Evolutionary conservation across 2,888 invertebrate species (phyloP), one percentile per base, ranked within the genome.

Genomic region (Aromia moschata): DNA sequence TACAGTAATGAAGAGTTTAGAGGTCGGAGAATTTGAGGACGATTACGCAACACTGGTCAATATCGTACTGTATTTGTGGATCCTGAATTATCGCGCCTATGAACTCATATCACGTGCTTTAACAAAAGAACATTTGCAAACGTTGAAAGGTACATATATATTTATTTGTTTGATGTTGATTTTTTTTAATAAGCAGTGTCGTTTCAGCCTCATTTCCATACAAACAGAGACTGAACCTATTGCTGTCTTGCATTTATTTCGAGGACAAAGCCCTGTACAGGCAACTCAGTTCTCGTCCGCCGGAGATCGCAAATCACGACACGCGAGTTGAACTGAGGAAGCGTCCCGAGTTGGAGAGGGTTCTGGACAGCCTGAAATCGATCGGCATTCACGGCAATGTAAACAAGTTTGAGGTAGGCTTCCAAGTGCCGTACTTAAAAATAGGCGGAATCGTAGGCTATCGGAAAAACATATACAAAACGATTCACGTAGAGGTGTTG

Each of bases 401-500:
- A 12, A 65, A 71, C 43, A 70, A 74, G 53, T 71, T 74, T 53
- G 68, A 72, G 56, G 43, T 79, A n/a, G 60, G 56, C 7, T 74
- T 68, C 37, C 75, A 76, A 61, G 65, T 80, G 46, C 80, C 80
- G 4, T 72, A 77, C 57, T 65, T 80, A 43, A 77, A 80, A 65
- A 76, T 81, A 46, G 65, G 78, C 11, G 81, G 80, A 16, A 76
- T 80, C 25, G 75, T 74, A 31, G 80, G 79, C 1, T 79, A 75
- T 58, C 70, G 69, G 44, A 74, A 76, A 45, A 69, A 74, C 46
- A 71, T 71, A 64, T 73, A 74, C 38, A 79, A 79, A 56, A 68
- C 67, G 17, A 72, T 82, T 44, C 74, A 80, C 65, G 71, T 83
- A 40, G 83, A 84, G 71, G 67, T 83, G n/a, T 68, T 83, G 43